Evolutionary conservation across 1,140 invertebrate genomes (phyloP).

Genomic region (Camponotus pennsylvanicus): DNA sequence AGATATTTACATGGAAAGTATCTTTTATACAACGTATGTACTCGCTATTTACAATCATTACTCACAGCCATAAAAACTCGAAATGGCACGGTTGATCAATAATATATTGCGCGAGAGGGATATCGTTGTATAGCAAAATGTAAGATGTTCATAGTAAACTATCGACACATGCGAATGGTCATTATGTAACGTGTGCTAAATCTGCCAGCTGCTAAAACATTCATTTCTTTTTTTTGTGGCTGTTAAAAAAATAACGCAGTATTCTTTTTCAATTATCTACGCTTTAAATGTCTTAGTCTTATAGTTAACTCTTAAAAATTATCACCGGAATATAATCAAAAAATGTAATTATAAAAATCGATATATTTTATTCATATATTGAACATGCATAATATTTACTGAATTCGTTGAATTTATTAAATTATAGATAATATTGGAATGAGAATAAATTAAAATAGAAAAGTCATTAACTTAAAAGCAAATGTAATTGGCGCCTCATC

Average conservation of each 20-base stretch:
- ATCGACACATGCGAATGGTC: not conserved
- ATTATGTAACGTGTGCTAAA: not conserved
- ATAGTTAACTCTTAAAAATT: constrained; percentile 12
- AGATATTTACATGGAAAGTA: constrained; percentile 40
- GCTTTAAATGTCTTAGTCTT: not conserved
- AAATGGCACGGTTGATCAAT: constrained; percentile 12
- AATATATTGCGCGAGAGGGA: not conserved
- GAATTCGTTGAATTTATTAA: not conserved
- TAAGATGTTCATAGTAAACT: not conserved
- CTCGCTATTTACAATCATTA: constrained; percentile 62
- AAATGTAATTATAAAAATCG: constrained; percentile 8
- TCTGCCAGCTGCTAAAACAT: not conserved
- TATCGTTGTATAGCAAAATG: not conserved
- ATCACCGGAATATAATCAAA: not conserved
- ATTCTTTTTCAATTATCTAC: not conserved
- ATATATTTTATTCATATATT: not conserved
- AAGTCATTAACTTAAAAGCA: not conserved
- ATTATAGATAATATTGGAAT: not conserved
- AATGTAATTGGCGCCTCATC: not conserved
- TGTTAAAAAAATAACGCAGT: constrained; percentile 19
- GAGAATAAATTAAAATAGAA: not conserved
- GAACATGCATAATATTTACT: not conserved
- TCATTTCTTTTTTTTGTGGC: not conserved
- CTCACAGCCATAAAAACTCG: constrained; percentile 23
- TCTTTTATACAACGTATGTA: constrained; percentile 43